Percentiles rank a stretch among this genome's conserved stretches.
These are phyloP conservation scores for Acipenser transmontanus DNA, from an alignment of 2,797 vertebrate species.

Conservation along the genomic window DNA sequence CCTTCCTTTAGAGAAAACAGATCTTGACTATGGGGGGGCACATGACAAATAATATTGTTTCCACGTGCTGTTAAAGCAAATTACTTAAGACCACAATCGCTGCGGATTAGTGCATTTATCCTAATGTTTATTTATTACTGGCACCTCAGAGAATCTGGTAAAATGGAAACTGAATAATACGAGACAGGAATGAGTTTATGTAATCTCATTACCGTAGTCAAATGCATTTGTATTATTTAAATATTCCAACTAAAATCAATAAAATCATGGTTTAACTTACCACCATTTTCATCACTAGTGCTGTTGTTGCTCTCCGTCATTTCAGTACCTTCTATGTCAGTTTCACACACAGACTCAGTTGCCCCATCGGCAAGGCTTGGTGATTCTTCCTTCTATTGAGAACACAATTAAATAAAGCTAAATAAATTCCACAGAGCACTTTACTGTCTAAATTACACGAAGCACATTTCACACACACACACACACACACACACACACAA, in stretches of 20 bases:
- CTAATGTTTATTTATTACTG: slow-evolving; percentile 35
- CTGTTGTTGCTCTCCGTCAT: slow-evolving; percentile 65
- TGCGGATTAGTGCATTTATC: slow-evolving; percentile 34
- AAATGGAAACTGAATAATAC: slow-evolving; percentile 10
- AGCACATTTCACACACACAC: background rate
- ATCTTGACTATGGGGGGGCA: slow-evolving; percentile 27
- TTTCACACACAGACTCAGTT: slow-evolving; percentile 68
- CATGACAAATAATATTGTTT: slow-evolving; percentile 37
- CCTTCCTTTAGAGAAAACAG: slow-evolving; percentile 27
- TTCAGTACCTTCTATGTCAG: slow-evolving; percentile 67
- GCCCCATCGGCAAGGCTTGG: slow-evolving; percentile 57
- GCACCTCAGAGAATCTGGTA: slow-evolving; percentile 13
- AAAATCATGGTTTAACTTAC: slow-evolving; percentile 34
- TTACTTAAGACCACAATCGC: slow-evolving; percentile 16
- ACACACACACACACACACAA: slow-evolving; percentile 27
- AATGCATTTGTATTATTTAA: background rate
- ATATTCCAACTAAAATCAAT: slow-evolving; percentile 4
- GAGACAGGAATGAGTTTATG: background rate
- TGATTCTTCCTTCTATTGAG: slow-evolving; percentile 66
- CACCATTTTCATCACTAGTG: slow-evolving; percentile 66
- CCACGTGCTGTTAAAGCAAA: slow-evolving; percentile 37
- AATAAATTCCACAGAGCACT: background rate
- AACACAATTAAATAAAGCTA: slow-evolving; percentile 18
- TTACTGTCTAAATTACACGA: background rate
- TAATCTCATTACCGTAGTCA: slow-evolving; percentile 9